Base-by-base conservation (phyloP, 2,797 vertebrate species). In the Florisuga fusca region DNA sequence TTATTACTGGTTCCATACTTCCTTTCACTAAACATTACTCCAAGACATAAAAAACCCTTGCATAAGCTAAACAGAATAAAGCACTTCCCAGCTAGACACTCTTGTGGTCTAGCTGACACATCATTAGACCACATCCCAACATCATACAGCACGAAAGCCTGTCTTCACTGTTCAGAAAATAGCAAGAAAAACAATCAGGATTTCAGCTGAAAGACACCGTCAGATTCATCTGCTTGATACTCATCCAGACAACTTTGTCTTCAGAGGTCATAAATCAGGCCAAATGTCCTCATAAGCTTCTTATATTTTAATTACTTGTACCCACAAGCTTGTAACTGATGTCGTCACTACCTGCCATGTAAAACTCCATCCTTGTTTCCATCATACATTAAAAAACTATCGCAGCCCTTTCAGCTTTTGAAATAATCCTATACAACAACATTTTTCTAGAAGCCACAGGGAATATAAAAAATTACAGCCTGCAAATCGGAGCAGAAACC, bases 401-500 rank as follows among this genome's bases (percentile, higher is more conserved):
- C 38, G 63, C 16, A 83, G 16, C 2, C 45, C 27, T 45, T 74
- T 89, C 59, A 77, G 12, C 34, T 89, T 87, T 91, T 69, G 72
- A 69, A 89, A 89, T 55, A 85, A 67, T 68, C 79, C 63, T 66
- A 15, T 58, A 69, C 29, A 73, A 57, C 33, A 43, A 18, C 6
- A 64, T 68, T 91, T 72, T 66, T 69, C 68, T 41, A 67, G 64
- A 63, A 57, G 74, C 76, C 79, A 59, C 46, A 74, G 21, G 61
- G 26, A 63, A 48, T 48, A 71, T 61, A 79, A 71, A 69, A 94
- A 67, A 27, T 14, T 55, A 83, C 36, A 83, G 33, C 41, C 89
- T 85, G 79, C 61, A 89, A 87, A 79, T 46, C 27, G 62, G 57
- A 85, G 85, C 90, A 86, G 66, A 95, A 90, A 57, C 6, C 33